phyloP scores from a whole-genome alignment of 30 jellyfish, hydroid and myxozoan genomes.

The Hydractinia echinata region DNA sequence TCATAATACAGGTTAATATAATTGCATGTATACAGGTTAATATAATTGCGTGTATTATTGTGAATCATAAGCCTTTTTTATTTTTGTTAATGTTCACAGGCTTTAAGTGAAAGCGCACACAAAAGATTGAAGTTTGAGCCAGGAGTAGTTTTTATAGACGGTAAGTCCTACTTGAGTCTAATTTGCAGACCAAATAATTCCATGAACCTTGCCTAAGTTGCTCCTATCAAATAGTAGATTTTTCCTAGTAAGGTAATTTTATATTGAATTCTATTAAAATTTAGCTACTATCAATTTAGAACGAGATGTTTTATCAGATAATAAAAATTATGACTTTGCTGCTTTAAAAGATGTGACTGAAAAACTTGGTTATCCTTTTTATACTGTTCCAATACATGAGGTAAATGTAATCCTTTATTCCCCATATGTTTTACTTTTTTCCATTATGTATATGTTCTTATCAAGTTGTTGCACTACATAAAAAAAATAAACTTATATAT shows the following conservation, averaged over 20 bases:
- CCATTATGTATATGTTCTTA: too few relatives aligned
- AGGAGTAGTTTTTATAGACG: slow-evolving; percentile 66
- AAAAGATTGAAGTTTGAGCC: slow-evolving; percentile 76
- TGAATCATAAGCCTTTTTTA: neutral
- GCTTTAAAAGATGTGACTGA: neutral
- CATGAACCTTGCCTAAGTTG: too few relatives aligned
- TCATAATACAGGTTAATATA: too few relatives aligned
- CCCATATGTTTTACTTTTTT: too few relatives aligned
- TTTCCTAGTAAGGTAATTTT: too few relatives aligned
- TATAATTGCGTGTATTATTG: too few relatives aligned
- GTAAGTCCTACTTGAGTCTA: slow-evolving; percentile 27
- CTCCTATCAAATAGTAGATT: too few relatives aligned
- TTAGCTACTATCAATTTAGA: neutral
- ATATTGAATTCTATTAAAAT: neutral
- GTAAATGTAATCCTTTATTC: neutral
- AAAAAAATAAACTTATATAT: too few relatives aligned
- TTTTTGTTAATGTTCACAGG: slow-evolving; percentile 40
- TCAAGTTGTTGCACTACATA: too few relatives aligned
- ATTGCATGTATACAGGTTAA: too few relatives aligned
- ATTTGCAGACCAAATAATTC: too few relatives aligned
- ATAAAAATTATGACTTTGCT: neutral
- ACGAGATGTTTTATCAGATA: neutral
- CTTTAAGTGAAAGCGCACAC: slow-evolving; percentile 71
- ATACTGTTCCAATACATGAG: slow-evolving; percentile 27
- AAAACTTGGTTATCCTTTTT: slow-evolving; percentile 26